Conservation (phyloP, 2,797 vertebrate genomes). For the Sebastes steindachneri region DNA sequence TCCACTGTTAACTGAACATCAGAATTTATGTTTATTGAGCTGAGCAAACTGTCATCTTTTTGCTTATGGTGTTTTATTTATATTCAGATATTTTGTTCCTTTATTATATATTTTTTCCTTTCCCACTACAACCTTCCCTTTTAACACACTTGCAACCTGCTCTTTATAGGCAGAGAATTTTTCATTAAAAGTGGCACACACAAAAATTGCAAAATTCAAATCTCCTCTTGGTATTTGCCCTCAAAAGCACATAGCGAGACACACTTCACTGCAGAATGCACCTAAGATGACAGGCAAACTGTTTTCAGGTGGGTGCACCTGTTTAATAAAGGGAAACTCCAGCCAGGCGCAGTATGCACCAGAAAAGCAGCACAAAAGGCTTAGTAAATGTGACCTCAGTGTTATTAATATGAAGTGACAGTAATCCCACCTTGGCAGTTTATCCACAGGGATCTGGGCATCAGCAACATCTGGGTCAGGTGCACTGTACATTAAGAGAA, state of each 20-base stretch:
- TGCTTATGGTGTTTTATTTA: no score
- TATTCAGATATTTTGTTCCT: not conserved
- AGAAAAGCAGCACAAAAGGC: constrained; percentile 4
- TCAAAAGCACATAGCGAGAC: not conserved
- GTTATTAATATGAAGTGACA: constrained; percentile 15
- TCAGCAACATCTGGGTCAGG: constrained; percentile 87
- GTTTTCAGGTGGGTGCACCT: not conserved
- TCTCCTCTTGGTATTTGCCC: not conserved
- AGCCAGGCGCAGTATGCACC: not conserved
- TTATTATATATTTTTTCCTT: not conserved
- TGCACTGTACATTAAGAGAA: constrained; percentile 56
- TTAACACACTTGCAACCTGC: not conserved
- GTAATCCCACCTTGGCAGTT: constrained; percentile 88
- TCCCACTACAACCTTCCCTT: not conserved
- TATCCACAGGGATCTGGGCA: constrained; percentile 88
- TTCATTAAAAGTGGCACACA: not conserved
- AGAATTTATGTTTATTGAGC: not conserved
- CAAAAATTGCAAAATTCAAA: not conserved
- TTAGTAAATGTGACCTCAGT: not conserved
- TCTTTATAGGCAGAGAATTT: not conserved
- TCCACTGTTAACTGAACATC: not conserved
- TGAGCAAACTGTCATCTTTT: not conserved
- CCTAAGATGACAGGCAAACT: not conserved
- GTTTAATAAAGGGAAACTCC: not conserved
- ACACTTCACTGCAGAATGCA: not conserved